These are phyloP conservation scores for Papilio dardanus DNA, from an alignment of 1,140 invertebrate species.

Conservation along the genomic window DNA sequence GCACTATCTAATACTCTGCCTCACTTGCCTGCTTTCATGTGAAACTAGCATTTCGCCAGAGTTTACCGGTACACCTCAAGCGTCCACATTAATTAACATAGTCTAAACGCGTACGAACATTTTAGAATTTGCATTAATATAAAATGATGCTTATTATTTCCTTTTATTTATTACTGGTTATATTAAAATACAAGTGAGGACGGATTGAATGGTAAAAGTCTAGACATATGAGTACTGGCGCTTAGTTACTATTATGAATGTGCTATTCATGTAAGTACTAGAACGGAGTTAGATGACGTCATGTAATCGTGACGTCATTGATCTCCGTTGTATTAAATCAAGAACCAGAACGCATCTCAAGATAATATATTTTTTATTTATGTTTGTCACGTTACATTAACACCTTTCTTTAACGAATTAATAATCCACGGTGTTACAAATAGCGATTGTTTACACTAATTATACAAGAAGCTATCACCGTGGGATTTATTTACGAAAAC, in stretches of 20 bases:
- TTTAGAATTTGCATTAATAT: conserved; percentile 1
- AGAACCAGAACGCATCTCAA: too few species aligned
- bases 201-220: conserved; percentile 1
- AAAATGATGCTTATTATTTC: conserved; percentile 8
- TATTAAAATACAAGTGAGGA: not conserved
- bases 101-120: conserved; percentile 23
- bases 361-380: not conserved
- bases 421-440: conserved; percentile 24
- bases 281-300: not conserved
- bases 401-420: conserved; percentile 16
- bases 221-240: not conserved
- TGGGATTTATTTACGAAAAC: conserved; percentile 39
- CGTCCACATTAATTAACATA: conserved; percentile 20
- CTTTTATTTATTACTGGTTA: not conserved
- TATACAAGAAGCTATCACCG: conserved; percentile 20
- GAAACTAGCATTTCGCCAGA: not conserved
- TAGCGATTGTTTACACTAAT: conserved; percentile 14
- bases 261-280: not conserved
- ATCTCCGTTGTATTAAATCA: too few species aligned
- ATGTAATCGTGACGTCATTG: too few species aligned
- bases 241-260: not conserved
- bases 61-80: conserved; percentile 18
- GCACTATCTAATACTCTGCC: not conserved
- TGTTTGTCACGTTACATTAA: conserved; percentile 5
- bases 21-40: not conserved